A percentile compares a stretch with the other conserved stretches of the same genome.
Evolutionary conservation across 2,113 vertebrate genomes (phyloP).

Genomic region (Plestiodon gilberti): DNA sequence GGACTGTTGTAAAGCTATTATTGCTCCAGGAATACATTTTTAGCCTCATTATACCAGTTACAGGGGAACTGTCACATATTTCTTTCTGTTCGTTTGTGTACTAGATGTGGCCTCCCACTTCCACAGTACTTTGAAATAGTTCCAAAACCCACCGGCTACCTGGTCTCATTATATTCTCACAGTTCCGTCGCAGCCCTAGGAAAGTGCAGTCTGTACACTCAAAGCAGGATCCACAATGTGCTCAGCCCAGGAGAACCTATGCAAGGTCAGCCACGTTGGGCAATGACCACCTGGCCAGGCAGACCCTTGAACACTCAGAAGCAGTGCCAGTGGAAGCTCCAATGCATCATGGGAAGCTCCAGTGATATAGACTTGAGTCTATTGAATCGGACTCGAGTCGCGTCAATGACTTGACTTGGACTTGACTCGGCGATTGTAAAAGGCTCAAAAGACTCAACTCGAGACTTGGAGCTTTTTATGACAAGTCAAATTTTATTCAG

Average conservation of each 20-base stretch:
- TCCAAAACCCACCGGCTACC: neutral
- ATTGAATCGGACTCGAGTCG: too few relatives aligned
- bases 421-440: too few relatives aligned
- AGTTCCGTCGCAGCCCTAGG: neutral
- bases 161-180: neutral
- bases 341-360: too few relatives aligned
- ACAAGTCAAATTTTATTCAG: too few relatives aligned
- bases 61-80: neutral
- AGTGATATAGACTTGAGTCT: too few relatives aligned
- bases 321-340: too few relatives aligned
- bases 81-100: neutral
- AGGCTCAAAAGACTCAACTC: too few relatives aligned
- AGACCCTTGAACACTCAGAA: too few relatives aligned
- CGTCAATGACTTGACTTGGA: too few relatives aligned
- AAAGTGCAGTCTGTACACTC: neutral
- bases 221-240: neutral
- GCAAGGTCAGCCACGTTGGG: too few relatives aligned
- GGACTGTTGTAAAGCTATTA: neutral
- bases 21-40: slow-evolving; percentile 1
- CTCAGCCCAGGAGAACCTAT: neutral
- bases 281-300: too few relatives aligned
- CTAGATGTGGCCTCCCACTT: neutral
- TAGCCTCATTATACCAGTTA: neutral
- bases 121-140: neutral
- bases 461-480: too few relatives aligned